Percentiles rank a stretch among this genome's conserved stretches.
Evolutionary conservation across 2,888 invertebrate genomes (phyloP).

Genomic region (Troglohyphantes excavatus): DNA sequence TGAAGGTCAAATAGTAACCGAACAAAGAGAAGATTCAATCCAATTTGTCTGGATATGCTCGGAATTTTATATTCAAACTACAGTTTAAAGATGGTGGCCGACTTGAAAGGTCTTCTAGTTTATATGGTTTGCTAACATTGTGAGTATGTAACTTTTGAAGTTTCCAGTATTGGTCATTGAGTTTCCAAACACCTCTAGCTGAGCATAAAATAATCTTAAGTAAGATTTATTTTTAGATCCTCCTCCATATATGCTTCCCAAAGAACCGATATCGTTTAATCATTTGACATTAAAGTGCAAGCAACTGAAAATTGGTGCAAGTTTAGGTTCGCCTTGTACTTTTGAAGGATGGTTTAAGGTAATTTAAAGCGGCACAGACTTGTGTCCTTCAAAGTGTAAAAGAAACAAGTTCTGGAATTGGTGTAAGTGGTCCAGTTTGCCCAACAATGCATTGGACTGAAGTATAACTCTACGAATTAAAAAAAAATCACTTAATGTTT

Average conservation of each 20-base stretch:
- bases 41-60: slow-evolving; percentile 2
- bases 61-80: background rate
- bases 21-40: slow-evolving; percentile 2
- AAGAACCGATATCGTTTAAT: background rate
- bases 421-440: background rate
- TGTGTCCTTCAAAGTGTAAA: too few relatives aligned
- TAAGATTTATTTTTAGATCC: background rate
- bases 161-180: background rate
- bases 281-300: too few relatives aligned
- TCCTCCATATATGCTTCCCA: background rate
- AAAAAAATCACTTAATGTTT: background rate
- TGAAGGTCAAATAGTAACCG: slow-evolving; percentile 2
- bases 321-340: too few relatives aligned
- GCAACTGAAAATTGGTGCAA: too few relatives aligned
- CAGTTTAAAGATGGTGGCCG: background rate
- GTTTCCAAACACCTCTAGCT: background rate
- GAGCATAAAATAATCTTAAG: background rate
- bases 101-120: background rate
- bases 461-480: background rate
- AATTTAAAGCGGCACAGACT: too few relatives aligned
- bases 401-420: too few relatives aligned
- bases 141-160: slow-evolving; percentile 2
- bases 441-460: background rate
- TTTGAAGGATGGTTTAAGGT: too few relatives aligned
- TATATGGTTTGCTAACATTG: slow-evolving; percentile 2